Base-by-base conservation (phyloP, 2,888 invertebrate species). In the Acleris cristana region DNA sequence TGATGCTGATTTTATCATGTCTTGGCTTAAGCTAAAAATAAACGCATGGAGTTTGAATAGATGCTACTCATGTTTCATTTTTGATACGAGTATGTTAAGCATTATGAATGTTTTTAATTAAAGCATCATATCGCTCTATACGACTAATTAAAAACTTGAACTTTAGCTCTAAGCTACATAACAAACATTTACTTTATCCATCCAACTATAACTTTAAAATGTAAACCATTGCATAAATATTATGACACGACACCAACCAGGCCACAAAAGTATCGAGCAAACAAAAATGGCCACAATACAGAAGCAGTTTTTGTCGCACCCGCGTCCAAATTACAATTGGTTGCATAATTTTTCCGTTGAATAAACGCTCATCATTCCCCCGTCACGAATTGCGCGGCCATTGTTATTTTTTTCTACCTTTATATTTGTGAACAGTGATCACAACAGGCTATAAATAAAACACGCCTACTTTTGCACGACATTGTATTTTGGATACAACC, bases 361-460 rank as follows among this genome's bases (percentile, higher is more conserved):
- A 79, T 76, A 76, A 79, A 79, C 74, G 70, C 70, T 77, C 72
- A 79, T 84, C 79, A 81, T 81, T 80, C 80, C 72, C 69, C 76
- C 72, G 77, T 81, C 80, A 77, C 72, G 70, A 73, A 74, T 69
- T 70, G 70, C 73, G 80, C 79, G 80, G 80, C 48, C 67, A 63
- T 67, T 67, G 66, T 71, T 19, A 65, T 67, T 71, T 66, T 60
- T 69, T 56, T 62, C 45, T 58, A 60, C 66, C 65, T 65, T 57
- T 74, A 72, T 72, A 71, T 81, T 77, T 85, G 85, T 85, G 84
- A 86, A 79, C 80, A 83, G 79, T 80, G 81, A 87, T 88, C 88
- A 89, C 80, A 89, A 87, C 87, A 85, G 78, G 79, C 81, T 78
- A 87, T 88, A 89, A 89, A 90, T 88, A 87, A 84, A 82, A 81